Evolutionary conservation across 2,888 invertebrate genomes (phyloP).

Genomic region (Cheilosia soror): DNA sequence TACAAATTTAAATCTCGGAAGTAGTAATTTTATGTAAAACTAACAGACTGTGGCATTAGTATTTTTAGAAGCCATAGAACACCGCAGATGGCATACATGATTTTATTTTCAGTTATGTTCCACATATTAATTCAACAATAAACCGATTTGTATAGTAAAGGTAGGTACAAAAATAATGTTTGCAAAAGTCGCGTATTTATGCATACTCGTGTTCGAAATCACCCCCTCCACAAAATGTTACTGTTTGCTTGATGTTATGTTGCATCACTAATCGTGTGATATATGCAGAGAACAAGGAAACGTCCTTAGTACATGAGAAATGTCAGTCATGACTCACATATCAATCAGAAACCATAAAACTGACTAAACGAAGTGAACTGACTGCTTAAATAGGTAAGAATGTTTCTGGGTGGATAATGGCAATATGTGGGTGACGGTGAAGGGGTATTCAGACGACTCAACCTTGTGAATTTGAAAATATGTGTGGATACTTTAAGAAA

Average conservation of each 20-base stretch:
- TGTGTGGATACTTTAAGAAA: background rate
- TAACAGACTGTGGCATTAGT: background rate
- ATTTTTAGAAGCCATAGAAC: conserved; percentile 6
- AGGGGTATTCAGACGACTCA: background rate
- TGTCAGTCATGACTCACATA: conserved; percentile 34
- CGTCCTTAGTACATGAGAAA: conserved; percentile 3
- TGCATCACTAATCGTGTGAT: background rate
- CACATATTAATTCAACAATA: conserved; percentile 23
- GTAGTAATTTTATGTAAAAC: background rate
- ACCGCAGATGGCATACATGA: conserved; percentile 12
- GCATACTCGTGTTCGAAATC: conserved; percentile 5
- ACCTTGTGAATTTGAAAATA: conserved; percentile 17
- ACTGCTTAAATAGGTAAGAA: conserved; percentile 1
- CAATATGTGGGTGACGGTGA: background rate
- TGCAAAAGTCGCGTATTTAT: background rate
- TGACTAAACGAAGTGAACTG: background rate
- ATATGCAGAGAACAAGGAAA: conserved; percentile 4
- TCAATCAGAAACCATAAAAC: conserved; percentile 48
- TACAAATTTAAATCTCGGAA: conserved; percentile 5
- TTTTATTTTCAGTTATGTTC: conserved; percentile 16
- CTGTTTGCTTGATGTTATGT: background rate
- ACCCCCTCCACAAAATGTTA: background rate
- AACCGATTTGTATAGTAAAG: conserved; percentile 16
- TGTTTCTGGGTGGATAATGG: background rate
- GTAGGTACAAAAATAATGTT: background rate